Evolutionary conservation across 2,888 invertebrate genomes (phyloP).

Genomic region (Itoplectis maculator): DNA sequence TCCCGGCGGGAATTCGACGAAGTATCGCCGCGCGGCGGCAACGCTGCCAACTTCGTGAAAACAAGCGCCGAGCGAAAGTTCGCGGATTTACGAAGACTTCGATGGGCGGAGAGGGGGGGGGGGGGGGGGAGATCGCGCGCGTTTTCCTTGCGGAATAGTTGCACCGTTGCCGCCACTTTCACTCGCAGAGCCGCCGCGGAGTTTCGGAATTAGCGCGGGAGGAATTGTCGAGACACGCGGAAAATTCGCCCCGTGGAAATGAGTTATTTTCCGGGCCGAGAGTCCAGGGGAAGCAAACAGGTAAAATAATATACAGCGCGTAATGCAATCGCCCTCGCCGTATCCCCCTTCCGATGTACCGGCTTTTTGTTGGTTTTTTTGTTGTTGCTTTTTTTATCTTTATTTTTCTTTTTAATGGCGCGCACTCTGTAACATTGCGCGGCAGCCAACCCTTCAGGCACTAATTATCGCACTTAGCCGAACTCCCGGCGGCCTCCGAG

Average conservation of each 20-base stretch:
- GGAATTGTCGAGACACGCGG: too few relatives aligned
- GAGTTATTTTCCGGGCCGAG: neutral
- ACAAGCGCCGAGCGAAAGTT: neutral
- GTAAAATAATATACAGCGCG: constrained; percentile 44
- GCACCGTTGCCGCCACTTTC: neutral
- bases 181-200: neutral
- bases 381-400: constrained; percentile 6
- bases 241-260: neutral
- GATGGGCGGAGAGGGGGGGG: too few relatives aligned
- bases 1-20: neutral
- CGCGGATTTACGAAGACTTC: neutral
- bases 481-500: constrained; percentile 68
- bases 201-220: constrained; percentile 34
- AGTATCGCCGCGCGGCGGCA: neutral
- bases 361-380: constrained; percentile 16
- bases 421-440: constrained; percentile 62
- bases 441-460: constrained; percentile 71
- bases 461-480: constrained; percentile 81
- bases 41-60: neutral
- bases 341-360: constrained; percentile 1
- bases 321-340: constrained; percentile 25
- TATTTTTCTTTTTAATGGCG: constrained; percentile 43
- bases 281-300: constrained; percentile 5
- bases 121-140: too few relatives aligned
- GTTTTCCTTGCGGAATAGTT: neutral